Evolutionary conservation across 2,888 invertebrate species (phyloP).

Genomic region (Chorisops tibialis): DNA sequence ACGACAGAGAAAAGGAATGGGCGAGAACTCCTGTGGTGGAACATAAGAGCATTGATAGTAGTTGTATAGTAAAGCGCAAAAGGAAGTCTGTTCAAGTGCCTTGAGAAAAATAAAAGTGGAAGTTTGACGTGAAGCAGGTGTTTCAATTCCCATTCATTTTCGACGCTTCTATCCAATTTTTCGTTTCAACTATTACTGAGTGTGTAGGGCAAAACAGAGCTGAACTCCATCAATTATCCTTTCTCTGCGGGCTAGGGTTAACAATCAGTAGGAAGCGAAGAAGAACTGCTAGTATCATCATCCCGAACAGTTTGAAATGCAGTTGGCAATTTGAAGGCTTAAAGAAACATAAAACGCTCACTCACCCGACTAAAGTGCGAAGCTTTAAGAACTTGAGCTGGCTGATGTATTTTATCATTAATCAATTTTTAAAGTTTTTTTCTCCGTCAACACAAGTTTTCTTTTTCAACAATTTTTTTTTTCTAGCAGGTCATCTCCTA

Average conservation of each 20-base stretch:
- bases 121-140: slow-evolving; percentile 24
- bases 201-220: not conserved
- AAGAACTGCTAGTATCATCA: too few relatives aligned
- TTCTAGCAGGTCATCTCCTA: too few relatives aligned
- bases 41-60: not conserved
- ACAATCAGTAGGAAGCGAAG: too few relatives aligned
- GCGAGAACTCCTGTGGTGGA: slow-evolving; percentile 11
- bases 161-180: slow-evolving; percentile 7
- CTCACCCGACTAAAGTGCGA: too few relatives aligned
- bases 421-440: slow-evolving; percentile 12
- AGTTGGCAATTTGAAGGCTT: too few relatives aligned
- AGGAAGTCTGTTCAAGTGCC: slow-evolving; percentile 15
- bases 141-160: slow-evolving; percentile 27
- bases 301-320: too few relatives aligned
- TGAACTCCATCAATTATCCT: too few relatives aligned
- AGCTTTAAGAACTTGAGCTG: not conserved
- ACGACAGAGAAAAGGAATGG: too few relatives aligned
- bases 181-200: slow-evolving; percentile 12
- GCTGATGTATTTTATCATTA: slow-evolving; percentile 15
- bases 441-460: not conserved
- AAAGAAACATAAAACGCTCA: too few relatives aligned
- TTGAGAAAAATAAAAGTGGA: not conserved
- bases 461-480: not conserved
- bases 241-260: too few relatives aligned
- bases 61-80: not conserved